phyloP scores from a whole-genome alignment of 2,113 vertebrate genomes.

The Pithys albifrons region DNA sequence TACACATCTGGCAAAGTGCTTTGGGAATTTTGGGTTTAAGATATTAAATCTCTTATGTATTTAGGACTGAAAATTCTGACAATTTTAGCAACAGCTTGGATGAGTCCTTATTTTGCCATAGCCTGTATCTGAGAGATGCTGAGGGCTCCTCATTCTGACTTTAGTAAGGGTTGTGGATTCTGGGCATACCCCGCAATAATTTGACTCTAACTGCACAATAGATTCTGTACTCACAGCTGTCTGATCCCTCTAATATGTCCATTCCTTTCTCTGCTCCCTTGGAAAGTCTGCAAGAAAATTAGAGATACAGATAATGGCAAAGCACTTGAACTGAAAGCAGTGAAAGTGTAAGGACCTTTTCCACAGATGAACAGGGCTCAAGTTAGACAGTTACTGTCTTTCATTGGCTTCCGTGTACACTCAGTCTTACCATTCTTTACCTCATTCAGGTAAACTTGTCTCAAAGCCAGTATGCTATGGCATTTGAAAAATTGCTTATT shows the following conservation, averaged over 20 bases:
- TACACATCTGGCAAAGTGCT: not conserved
- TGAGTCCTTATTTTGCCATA: not conserved
- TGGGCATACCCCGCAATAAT: not conserved
- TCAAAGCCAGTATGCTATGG: not conserved
- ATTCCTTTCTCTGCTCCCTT: slow-evolving; percentile 1
- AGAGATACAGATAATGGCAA: slow-evolving; percentile 31
- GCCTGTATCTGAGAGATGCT: not conserved
- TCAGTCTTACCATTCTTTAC: not conserved
- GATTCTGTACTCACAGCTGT: slow-evolving; percentile 16
- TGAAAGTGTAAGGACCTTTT: not conserved
- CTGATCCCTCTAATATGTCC: slow-evolving; percentile 9
- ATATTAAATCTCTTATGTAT: not conserved
- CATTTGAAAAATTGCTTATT: not conserved
- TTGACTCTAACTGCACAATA: not conserved
- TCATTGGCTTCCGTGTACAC: not conserved
- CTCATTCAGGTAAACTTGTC: slow-evolving; percentile 6
- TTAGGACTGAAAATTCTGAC: not conserved
- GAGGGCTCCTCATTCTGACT: not conserved
- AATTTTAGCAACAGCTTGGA: not conserved
- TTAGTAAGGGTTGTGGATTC: not conserved
- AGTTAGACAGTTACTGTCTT: not conserved
- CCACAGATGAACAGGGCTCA: not conserved
- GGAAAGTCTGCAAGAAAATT: slow-evolving; percentile 20
- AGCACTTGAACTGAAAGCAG: slow-evolving; percentile 31
- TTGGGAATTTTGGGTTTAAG: not conserved